Base-by-base conservation (phyloP, 64 coral and sea anemone species). In the Trachythela sp. region DNA sequence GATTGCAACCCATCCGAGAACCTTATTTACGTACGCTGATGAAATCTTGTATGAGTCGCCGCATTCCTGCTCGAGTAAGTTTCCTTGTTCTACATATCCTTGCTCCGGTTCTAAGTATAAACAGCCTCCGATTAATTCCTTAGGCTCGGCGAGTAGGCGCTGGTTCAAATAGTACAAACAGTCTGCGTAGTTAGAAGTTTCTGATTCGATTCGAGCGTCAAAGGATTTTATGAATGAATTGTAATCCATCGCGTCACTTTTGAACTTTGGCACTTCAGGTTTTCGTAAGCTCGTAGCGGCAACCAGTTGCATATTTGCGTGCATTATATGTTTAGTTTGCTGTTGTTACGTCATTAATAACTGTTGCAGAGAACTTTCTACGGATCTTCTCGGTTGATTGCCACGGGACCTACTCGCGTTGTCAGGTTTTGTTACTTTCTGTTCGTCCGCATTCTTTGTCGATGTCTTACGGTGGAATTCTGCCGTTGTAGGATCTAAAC, bases 291-390 rank as follows among this genome's bases (percentile, higher is more conserved):
- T 86, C 70, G 89, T 89, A n/a, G 84, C 92, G 22, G 84, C 67
- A 36, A 87, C 77, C 2, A 93, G 41, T 48, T 83, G 68, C 22
- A 77, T 83, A 37, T 93, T 84, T 17, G 92, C 83, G 31, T 43
- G 70, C 30, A 90, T 90, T 43, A 93, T 90, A 41, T 89, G 59
- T 40, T 93, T 84, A 18, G 89, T 89, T 33, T 93, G 87, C 13
- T 54, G 64, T 48, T 75, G 83, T 45, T 91, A 83, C 9, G 85
- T 68, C 7, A 54, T 26, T 42, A 84, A 41, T 41, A 71, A 71
- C 64, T 42, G 37, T 45, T 52, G 77, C 64, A 27, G 58, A 13
- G 83, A 24, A 2, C 24, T 56, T 43, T 42, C 22, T 6, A 6
- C 4, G 4, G 42, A 40, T 36, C 38, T 35, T 27, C 39, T 84